Base-by-base conservation (phyloP, 2,797 vertebrate genomes). In the Sebastes vulpes region DNA sequence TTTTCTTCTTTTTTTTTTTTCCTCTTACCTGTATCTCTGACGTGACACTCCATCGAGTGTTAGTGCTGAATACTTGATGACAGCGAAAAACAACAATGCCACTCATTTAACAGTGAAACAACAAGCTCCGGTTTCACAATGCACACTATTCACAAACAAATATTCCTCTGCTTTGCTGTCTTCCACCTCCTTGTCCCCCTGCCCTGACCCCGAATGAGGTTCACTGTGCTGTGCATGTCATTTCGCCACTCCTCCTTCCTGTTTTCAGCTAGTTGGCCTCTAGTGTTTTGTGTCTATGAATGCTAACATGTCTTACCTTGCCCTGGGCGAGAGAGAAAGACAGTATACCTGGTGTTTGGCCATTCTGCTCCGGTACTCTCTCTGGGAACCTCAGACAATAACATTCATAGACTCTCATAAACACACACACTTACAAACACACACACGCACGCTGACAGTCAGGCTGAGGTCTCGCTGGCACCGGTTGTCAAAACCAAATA, bases 401-500 rank as follows among this genome's bases (percentile, higher is more conserved):
- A 91, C 72, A 75, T 61, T 70, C 82, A 71, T 12, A 65, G 60
- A 76, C 80, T 77, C 67, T 63, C 59, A 42, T 54, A 53, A 61
- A 87, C 86, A 88, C 81, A 82, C 76, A 65, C 68, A 72, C 28
- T 56, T 32, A 61, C 26, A 69, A 16, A 75, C 66, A 73, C 77
- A 66, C 32, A 72, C 78, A 77, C 72, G 86, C 72, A 75, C 77
- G 28, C 85, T 87, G 82, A 92, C 88, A 89, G 84, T 70, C 75
- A 77, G 72, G 26, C 78, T 79, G 72, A 84, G 92, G 92, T 89
- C 92, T 91, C 78, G 54, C 83, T 91, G 93, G 91, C 93, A 91
- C 90, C 56, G 77, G 60, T 90, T 96, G 95, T 96, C 95, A 95
- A 92, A 95, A 93, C 80, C 79, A 77, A 91, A 91, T 92, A 94